These are phyloP conservation scores for Neodiprion virginianus DNA, from an alignment of 1,140 invertebrate species.

Conservation along the genomic window DNA sequence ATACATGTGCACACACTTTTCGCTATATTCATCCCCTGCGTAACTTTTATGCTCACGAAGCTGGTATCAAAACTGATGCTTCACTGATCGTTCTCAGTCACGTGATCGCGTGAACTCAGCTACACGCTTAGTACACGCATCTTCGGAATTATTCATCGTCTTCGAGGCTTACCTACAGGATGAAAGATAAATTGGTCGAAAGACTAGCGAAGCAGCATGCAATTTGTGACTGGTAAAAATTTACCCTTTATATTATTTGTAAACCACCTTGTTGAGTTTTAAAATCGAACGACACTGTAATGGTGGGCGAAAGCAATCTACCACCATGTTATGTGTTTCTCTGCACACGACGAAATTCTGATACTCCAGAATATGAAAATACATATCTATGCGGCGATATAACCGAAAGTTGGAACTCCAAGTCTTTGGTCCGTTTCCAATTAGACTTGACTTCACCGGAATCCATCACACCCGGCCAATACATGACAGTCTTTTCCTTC, in stretches of 20 bases:
- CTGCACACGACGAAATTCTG: no score
- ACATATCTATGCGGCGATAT: no score
- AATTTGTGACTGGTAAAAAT: not conserved
- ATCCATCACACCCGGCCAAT: not conserved
- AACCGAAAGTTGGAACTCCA: no score
- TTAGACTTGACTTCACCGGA: no score
- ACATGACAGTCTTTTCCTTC: slow-evolving; percentile 13
- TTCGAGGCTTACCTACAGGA: not conserved
- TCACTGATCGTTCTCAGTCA: not conserved
- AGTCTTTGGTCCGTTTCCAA: no score
- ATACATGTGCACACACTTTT: no score
- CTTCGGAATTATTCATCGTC: slow-evolving; percentile 5
- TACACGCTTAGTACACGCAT: not conserved
- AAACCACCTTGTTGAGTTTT: not conserved
- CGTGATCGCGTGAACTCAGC: not conserved
- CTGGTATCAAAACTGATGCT: not conserved
- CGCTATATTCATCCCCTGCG: no score
- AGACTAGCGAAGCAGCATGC: not conserved
- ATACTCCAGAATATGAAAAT: no score
- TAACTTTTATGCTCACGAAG: not conserved
- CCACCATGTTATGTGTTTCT: no score
- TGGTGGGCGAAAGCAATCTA: not conserved
- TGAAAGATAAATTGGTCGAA: not conserved
- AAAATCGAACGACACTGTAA: not conserved
- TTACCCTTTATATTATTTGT: not conserved